Evolutionary conservation across 2,113 vertebrate genomes (phyloP).

Genomic region (Syrmaticus mikado): DNA sequence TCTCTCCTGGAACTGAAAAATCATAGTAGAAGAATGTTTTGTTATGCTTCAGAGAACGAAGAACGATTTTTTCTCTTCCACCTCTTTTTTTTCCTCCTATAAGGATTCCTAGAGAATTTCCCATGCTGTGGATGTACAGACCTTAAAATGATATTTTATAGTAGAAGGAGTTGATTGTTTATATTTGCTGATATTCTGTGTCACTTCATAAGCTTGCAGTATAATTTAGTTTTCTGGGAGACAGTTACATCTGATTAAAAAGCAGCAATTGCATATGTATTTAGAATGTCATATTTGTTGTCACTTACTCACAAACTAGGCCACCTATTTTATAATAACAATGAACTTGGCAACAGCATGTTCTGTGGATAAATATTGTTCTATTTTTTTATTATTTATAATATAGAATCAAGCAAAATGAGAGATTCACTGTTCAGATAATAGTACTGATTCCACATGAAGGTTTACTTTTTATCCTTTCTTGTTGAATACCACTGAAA

Average conservation of each 20-base stretch:
- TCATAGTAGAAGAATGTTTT: neutral
- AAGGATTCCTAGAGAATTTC: neutral
- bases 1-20: neutral
- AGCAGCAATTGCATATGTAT: neutral
- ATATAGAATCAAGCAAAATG: neutral
- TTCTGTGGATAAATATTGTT: neutral
- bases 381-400: constrained; percentile 41
- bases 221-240: neutral
- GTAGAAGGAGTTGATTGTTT: neutral
- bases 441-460: neutral
- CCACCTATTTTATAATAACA: constrained; percentile 50
- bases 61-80: neutral
- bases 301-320: constrained; percentile 40
- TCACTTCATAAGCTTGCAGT: neutral
- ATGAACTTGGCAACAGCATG: neutral
- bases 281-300: constrained; percentile 20
- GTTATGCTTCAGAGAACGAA: neutral
- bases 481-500: neutral
- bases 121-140: neutral
- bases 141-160: neutral
- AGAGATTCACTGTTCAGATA: neutral
- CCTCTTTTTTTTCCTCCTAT: neutral
- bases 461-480: neutral
- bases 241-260: neutral
- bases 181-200: neutral